Percentiles rank a stretch among this genome's conserved stretches.
These are phyloP conservation scores for Patagioenas fasciata DNA, from an alignment of 2,113 vertebrate species.

Conservation along the genomic window DNA sequence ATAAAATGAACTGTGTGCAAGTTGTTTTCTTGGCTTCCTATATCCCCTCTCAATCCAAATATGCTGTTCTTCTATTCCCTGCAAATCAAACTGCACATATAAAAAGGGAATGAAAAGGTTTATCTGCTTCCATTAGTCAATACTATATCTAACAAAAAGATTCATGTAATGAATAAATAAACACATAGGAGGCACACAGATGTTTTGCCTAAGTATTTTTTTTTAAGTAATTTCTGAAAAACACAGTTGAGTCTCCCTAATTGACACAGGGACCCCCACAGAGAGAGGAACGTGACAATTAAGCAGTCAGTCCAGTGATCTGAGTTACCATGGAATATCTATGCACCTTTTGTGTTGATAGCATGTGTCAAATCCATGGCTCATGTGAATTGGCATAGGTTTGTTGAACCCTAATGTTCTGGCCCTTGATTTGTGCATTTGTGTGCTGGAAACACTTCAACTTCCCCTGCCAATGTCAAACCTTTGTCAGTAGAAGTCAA, in stretches of 20 bases:
- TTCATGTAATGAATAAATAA: constrained; percentile 35
- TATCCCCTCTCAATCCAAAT: constrained; percentile 41
- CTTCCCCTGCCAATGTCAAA: not conserved
- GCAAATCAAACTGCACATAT: constrained; percentile 27
- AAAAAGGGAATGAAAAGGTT: constrained; percentile 14
- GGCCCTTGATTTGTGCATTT: not conserved
- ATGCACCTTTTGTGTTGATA: not conserved
- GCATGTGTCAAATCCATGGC: not conserved
- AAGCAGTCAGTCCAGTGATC: not conserved
- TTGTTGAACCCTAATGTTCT: not conserved
- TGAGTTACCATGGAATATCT: not conserved
- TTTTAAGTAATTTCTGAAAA: constrained; percentile 20
- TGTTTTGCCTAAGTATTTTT: not conserved
- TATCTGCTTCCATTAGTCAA: constrained; percentile 34
- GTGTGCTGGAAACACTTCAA: not conserved
- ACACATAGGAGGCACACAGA: not conserved
- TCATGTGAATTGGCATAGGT: not conserved
- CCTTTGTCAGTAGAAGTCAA: not conserved
- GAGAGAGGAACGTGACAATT: not conserved
- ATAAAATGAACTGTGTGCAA: constrained; percentile 49
- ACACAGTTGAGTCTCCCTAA: not conserved
- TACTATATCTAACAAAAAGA: not conserved
- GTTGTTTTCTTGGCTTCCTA: constrained; percentile 55
- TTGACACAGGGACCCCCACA: not conserved
- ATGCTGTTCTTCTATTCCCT: not conserved